Evolutionary conservation across 2,888 invertebrate genomes (phyloP).

Genomic region (Polia nebulosa): DNA sequence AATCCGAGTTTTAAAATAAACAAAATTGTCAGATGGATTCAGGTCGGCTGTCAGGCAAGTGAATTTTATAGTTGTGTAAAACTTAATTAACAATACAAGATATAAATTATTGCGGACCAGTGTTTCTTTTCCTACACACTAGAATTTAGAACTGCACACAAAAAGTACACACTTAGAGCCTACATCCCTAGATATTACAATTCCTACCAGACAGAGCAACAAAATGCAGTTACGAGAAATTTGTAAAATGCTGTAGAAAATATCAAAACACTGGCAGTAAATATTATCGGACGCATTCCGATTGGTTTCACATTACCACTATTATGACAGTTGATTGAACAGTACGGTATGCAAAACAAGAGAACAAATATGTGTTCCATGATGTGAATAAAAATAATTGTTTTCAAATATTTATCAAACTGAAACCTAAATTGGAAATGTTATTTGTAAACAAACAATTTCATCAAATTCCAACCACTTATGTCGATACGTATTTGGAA

Average conservation of each 20-base stretch:
- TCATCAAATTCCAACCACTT: slow-evolving; percentile 5
- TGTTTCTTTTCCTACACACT: no score
- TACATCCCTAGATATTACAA: no score
- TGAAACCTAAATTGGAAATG: neutral
- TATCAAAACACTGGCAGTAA: slow-evolving; percentile 4
- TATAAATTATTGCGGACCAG: no score
- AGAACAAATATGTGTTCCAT: neutral
- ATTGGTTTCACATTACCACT: slow-evolving; percentile 25
- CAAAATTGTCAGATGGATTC: no score
- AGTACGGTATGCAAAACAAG: slow-evolving; percentile 23
- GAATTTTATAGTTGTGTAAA: no score
- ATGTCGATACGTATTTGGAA: slow-evolving; percentile 9
- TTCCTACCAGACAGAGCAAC: neutral
- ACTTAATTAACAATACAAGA: no score
- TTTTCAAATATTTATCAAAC: neutral
- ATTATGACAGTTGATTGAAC: slow-evolving; percentile 24
- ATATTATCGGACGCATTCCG: slow-evolving; percentile 17
- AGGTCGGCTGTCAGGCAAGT: no score
- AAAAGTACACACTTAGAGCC: no score
- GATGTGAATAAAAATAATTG: neutral
- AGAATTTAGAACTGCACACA: no score
- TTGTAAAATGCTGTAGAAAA: neutral
- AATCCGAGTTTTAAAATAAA: no score
- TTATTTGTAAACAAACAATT: slow-evolving; percentile 8
- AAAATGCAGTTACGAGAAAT: neutral